Evolutionary conservation across 2,113 vertebrate species (phyloP), one percentile per base, ranked within the genome.

Genomic region (Antidorcas marsupialis): DNA sequence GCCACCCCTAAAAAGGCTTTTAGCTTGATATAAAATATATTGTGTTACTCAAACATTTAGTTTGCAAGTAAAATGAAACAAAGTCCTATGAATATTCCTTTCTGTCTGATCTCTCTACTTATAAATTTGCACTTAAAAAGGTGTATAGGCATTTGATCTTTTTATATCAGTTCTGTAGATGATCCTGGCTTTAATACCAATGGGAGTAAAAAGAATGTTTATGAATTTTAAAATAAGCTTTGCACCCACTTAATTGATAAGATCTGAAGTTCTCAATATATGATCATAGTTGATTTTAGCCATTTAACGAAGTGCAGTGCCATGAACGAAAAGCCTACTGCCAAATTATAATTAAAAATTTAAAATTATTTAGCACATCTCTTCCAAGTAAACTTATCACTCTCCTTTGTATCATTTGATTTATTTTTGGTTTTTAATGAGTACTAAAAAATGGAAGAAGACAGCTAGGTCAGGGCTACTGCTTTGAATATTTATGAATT

Each of bases 41-140:
- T 94, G 52, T 82, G 6, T 95, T 88, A 82, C 36, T 95, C 50
- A 94, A 57, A 97, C 8, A 52, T 91, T 89, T 62, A 89, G 55
- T 97, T 97, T 96, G 47, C 92, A 96, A 79, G 52, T 62, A 84
- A 95, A 86, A 87, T 52, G 67, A 94, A 59, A 92, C 71, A 89
- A n/a, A 71, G 25, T 7, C 62, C 50, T 57, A 33, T 91, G 71
- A 47, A 53, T 86, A 76, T 15, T 43, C 52, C 19, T 74, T 95
- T 47, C 36, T 55, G 33, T 64, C 67, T 88, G 78, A 81, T 87
- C 55, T 89, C 14, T 94, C 57, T 7, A 50, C 71, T 30, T 43
- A 45, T 96, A 85, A 83, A 50, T 95, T 95, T 95, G 74, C 50
- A 84, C 30, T 90, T 92, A 25, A 15, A 55, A 92, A 90, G 30